Base-by-base conservation (phyloP, 2,797 vertebrate genomes). In the Anguilla obscura region DNA sequence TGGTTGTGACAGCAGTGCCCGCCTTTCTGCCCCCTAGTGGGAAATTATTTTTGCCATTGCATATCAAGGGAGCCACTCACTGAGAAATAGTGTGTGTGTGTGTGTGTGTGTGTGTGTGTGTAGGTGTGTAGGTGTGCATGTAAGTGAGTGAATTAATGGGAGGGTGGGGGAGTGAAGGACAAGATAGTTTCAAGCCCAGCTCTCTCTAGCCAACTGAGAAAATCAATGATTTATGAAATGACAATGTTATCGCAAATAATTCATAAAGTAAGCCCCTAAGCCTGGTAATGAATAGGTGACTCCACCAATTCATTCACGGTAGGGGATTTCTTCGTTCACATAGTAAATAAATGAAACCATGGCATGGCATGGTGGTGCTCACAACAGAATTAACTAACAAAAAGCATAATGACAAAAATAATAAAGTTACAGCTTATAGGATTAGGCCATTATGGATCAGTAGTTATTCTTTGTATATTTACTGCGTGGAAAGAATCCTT, bases 61-160 rank as follows among this genome's bases (percentile, higher is more conserved):
- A 10, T 82, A 45, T 16, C 16, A 40, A 82, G 7, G 76, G 79
- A 82, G 79, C 40, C 45, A 82, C 40, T 50, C 45, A 27, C 24
- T 66, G 63, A 66, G 63, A 24, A 66, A 66, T 66, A 4, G 74
- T 24, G 84, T 58, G 33, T 90, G 60, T 85, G 27, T 14, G 3
- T 24, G 84, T 58, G 33, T 90, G 60, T 85, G 27, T 14, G 3
- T 36, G 36, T 36, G 36, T 36, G 36, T 36, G 36, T 40, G 36
- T 40, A 40, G 36, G 36, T 40, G 36, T 45, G 40, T 45, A 45
- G 40, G 40, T 45, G 40, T 45, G 40, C 40, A 45, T 45, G 40
- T 45, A 45, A 21, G 36, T 50, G 58, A 30, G 56, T 16, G 16
- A 83, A 60, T 71, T 84, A 36, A 74, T 33, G 69, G 30, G 69